phyloP scores from a whole-genome alignment of 2,888 invertebrate species.

The Polydrusus pterygomalis region DNA sequence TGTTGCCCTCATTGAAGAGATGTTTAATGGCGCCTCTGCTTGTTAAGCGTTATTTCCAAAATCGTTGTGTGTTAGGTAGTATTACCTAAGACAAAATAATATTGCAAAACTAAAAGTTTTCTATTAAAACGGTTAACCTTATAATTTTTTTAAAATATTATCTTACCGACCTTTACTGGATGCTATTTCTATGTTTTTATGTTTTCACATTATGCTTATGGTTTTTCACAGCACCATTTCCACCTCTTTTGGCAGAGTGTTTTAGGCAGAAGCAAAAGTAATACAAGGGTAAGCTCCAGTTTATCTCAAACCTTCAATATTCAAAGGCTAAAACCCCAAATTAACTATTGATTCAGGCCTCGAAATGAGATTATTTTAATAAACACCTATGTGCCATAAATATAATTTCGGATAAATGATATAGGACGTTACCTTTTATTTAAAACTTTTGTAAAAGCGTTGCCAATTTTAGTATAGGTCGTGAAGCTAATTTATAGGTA shows the following conservation, averaged over 20 bases:
- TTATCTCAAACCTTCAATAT: conserved; percentile 8
- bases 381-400: background rate
- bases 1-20: no score
- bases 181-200: background rate
- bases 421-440: background rate
- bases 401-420: background rate
- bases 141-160: no score
- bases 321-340: conserved; percentile 2
- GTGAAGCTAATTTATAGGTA: no score
- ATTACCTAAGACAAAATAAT: no score
- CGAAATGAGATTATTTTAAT: conserved; percentile 7
- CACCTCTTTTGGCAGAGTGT: conserved; percentile 15
- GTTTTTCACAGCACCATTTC: background rate
- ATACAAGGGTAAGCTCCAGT: conserved; percentile 10
- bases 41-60: no score
- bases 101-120: no score
- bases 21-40: no score
- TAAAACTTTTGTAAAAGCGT: no score
- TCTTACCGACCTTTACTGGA: no score
- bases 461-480: no score
- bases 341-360: background rate
- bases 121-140: no score
- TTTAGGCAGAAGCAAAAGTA: conserved; percentile 6
- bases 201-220: background rate
- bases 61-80: no score